Conservation (phyloP, 2,797 vertebrate species). For the Mus spretus region DNA sequence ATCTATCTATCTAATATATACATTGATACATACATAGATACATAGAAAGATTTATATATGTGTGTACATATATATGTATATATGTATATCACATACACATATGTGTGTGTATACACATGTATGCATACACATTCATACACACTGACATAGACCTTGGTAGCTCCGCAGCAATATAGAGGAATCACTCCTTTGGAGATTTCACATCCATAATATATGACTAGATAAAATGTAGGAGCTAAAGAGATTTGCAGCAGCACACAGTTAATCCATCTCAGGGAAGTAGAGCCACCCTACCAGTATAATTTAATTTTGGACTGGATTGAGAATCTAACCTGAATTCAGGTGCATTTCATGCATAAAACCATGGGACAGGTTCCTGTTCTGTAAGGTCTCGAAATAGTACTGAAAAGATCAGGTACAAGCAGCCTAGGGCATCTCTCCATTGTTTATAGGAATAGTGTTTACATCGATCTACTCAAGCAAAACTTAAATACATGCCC, state of each 20-base stretch:
- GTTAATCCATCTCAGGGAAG: background rate
- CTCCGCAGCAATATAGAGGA: background rate
- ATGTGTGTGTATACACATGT: background rate
- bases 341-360: conserved; percentile 51
- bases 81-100: too few species aligned
- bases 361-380: background rate
- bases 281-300: background rate
- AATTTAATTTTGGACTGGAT: background rate
- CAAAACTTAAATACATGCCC: conserved; percentile 64
- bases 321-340: conserved; percentile 45
- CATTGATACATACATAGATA: too few species aligned
- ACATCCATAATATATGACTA: background rate
- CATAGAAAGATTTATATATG: too few species aligned
- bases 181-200: background rate
- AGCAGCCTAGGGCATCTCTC: background rate
- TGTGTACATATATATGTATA: background rate
- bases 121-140: background rate
- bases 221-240: background rate
- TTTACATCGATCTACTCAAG: background rate
- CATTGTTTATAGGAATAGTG: background rate
- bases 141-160: background rate
- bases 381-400: background rate
- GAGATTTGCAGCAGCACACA: background rate
- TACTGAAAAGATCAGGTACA: background rate
- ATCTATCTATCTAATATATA: too few species aligned